Base-by-base conservation (phyloP, 2,888 invertebrate genomes). In the Athripsodes cinereus region DNA sequence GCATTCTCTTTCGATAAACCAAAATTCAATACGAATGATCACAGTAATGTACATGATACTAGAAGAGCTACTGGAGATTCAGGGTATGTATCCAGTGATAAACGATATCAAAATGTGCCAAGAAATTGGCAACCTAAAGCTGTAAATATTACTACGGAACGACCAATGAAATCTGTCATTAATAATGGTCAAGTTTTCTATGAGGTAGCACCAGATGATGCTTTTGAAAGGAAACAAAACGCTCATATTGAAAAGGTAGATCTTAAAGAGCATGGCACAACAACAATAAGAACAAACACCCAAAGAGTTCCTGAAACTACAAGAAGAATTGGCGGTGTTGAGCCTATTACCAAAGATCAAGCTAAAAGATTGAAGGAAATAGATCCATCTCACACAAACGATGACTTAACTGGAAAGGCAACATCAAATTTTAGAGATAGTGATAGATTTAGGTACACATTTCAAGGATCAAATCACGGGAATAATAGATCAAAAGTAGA, bases 181-280 rank as follows among this genome's bases (percentile, higher is more conserved):
- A 63, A 53, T 0, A 79, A 79, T 52, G 79, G 79, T 0, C 77
- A 77, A 68, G 71, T 78, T 0, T 79, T 74, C 58, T 79, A 78
- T 44, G 78, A 78, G 57, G 79, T 78, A 1, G 74, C 76, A 0
- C 68, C 77, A 59, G 71, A 74, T 60, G 76, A 76, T 19, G 16
- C 19, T 1, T 62, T 56, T 16, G 60, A 62, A 21, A 62, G 51
- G 35, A 60, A 49, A 55, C 58, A 34, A 18, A 18, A 53, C 16
- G 63, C 44, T 11, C 58, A 55, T 26, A 58, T 63, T 19, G 63
- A 63, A 60, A 61, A 52, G 35, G 63, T 63, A 5, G 63, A 60
- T 49, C 20, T 62, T 13, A 61, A 63, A 57, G 58, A 64, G 46
- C 58, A 60, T 20, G 61, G 51, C 11, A 61, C 62, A 0, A 61